Evolutionary conservation across 2,797 vertebrate genomes (phyloP), one percentile per base, ranked within the genome.

Genomic region (Spea hammondii): DNA sequence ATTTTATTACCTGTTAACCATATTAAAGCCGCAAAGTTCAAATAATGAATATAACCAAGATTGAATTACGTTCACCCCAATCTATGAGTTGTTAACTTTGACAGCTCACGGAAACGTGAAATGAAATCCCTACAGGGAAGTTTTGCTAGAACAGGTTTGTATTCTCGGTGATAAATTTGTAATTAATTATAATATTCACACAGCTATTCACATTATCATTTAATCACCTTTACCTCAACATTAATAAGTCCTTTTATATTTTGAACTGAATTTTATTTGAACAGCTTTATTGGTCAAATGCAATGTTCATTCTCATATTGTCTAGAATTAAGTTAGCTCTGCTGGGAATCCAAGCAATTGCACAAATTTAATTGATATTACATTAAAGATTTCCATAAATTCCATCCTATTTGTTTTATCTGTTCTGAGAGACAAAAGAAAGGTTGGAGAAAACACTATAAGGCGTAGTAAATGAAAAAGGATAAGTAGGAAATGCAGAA

Each of bases 141-240:
- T 32, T 46, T 57, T 53, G n/a, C 49, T 55, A 57, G 78, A 55
- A 13, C 60, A 47, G 70, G 50, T 69, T 69, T 82, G 70, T 68
- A 46, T 65, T 64, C 46, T 48, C 17, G 6, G 60, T 76, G 74
- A 74, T 82, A 74, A 54, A 74, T 78, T 77, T 72, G n/a, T 73
- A 82, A 74, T 82, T 82, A 73, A 82, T 74, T 64, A 70, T 70
- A 50, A 45, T 64, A 60, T 82, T 77, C 54, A n/a, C 48, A 48
- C 70, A 77, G 79, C 65, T 66, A 74, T 82, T 82, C 57, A 69
- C 48, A 82, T 73, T 82, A 82, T 74, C 75, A 82, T 82, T 82
- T 74, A 77, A 82, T 78, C 78, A 74, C 75, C 80, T 69, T 78
- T 82, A 70, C 75, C 57, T 76, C 74, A 73, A 72, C 77, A 78